Percentiles rank a stretch among this genome's conserved stretches.
phyloP scores from a whole-genome alignment of 2,113 vertebrate genomes.

The Prinia subflava region DNA sequence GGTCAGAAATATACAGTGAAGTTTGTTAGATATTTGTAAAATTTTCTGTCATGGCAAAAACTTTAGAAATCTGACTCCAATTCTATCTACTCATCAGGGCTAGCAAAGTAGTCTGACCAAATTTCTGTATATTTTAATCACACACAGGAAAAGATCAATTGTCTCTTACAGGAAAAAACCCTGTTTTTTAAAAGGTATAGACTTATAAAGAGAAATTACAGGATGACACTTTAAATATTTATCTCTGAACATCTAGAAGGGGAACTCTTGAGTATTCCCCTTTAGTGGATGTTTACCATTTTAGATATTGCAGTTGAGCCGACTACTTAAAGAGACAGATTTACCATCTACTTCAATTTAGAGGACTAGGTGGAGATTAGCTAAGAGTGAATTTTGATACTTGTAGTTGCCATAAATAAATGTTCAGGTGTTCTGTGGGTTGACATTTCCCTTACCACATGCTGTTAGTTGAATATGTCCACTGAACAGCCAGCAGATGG shows the following conservation, averaged over 20 bases:
- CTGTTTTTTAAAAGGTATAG: neutral
- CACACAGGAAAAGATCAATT: neutral
- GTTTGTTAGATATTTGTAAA: neutral
- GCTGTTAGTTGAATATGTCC: conserved; percentile 75
- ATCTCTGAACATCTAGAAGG: neutral
- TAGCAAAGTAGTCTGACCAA: neutral
- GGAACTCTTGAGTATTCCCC: neutral
- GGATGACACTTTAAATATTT: neutral
- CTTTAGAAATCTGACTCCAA: neutral
- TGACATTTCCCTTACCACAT: conserved; percentile 74
- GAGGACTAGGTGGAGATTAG: neutral
- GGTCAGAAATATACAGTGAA: neutral
- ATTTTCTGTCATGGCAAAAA: neutral
- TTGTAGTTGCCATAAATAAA: neutral
- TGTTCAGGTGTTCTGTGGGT: neutral
- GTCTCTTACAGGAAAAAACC: neutral
- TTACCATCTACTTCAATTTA: neutral
- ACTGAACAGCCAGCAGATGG: conserved; percentile 81
- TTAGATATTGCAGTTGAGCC: neutral
- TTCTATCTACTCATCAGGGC: neutral
- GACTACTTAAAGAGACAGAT: neutral
- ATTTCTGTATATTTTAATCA: neutral
- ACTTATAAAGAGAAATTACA: neutral
- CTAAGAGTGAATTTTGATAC: neutral
- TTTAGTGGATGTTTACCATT: neutral